These are phyloP conservation scores for Philaethria dido DNA, from an alignment of 2,888 invertebrate species.

Conservation along the genomic window DNA sequence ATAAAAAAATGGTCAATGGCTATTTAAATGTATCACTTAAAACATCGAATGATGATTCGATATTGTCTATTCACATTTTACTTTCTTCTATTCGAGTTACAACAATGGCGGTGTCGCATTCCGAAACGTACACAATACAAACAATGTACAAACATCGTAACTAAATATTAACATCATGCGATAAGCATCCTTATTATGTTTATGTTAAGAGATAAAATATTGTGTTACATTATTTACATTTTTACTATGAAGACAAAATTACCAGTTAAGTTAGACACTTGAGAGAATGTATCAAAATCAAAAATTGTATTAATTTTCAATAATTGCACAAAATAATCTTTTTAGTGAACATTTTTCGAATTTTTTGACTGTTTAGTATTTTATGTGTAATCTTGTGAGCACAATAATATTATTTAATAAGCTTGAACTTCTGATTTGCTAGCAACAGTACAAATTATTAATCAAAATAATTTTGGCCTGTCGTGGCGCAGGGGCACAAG, in stretches of 20 bases:
- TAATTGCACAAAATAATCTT: too few species aligned
- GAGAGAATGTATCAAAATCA: slow-evolving; percentile 1
- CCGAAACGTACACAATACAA: slow-evolving; percentile 65
- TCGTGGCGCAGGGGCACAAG: too few species aligned
- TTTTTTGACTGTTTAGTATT: too few species aligned
- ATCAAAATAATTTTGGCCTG: too few species aligned
- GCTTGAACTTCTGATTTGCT: too few species aligned
- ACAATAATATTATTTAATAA: too few species aligned
- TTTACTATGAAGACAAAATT: slow-evolving; percentile 12
- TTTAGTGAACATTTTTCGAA: too few species aligned
- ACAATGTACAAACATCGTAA: slow-evolving; percentile 56
- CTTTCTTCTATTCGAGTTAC: slow-evolving; percentile 42
- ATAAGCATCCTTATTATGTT: slow-evolving; percentile 56
- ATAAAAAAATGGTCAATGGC: not conserved
- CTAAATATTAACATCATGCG: slow-evolving; percentile 50
- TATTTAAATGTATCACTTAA: slow-evolving; percentile 1
- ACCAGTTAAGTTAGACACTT: slow-evolving; percentile 19
- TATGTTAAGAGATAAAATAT: slow-evolving; percentile 48
- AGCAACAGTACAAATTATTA: too few species aligned
- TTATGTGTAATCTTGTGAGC: too few species aligned
- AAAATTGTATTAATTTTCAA: too few species aligned
- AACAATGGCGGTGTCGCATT: slow-evolving; percentile 70
- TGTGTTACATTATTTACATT: slow-evolving; percentile 30
- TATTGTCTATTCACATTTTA: slow-evolving; percentile 34
- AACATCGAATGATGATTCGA: slow-evolving; percentile 2